Percentiles rank a stretch among this genome's conserved stretches.
Evolutionary conservation across 2,888 invertebrate genomes (phyloP).

Genomic region (Agonopterix arenella): DNA sequence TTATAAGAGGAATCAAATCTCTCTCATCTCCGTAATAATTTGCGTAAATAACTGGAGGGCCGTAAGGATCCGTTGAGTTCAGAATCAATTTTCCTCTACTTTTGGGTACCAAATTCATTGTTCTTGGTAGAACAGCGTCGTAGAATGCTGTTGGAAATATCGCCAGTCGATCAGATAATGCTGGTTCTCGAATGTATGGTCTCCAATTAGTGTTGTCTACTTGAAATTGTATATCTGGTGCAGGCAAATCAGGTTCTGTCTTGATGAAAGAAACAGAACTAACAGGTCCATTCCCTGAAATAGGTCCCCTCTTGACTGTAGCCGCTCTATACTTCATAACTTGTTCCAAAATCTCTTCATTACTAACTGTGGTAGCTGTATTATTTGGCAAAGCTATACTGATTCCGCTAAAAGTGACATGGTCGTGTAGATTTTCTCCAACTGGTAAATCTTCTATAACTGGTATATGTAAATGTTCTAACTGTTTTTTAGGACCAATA

Average conservation of each 20-base stretch:
- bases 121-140: constrained; percentile 72
- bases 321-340: constrained; percentile 43
- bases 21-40: constrained; percentile 77
- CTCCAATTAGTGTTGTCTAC: constrained; percentile 64
- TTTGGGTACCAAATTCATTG: constrained; percentile 76
- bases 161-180: constrained; percentile 22
- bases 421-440: constrained; percentile 57
- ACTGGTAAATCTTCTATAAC: constrained; percentile 46
- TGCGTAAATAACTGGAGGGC: constrained; percentile 82
- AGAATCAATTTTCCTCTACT: constrained; percentile 79
- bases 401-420: constrained; percentile 58
- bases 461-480: constrained; percentile 32
- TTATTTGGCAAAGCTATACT: constrained; percentile 68
- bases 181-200: constrained; percentile 74
- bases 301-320: constrained; percentile 50
- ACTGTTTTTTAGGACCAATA: constrained; percentile 44
- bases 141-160: constrained; percentile 77
- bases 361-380: constrained; percentile 56
- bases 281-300: constrained; percentile 72
- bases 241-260: constrained; percentile 53
- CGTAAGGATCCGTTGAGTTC: constrained; percentile 80
- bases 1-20: constrained; percentile 77
- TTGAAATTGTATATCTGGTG: constrained; percentile 79
- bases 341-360: constrained; percentile 51
- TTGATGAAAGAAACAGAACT: constrained; percentile 76